Evolutionary conservation across 1,140 invertebrate species (phyloP).

Genomic region (Diachasma alloeum): DNA sequence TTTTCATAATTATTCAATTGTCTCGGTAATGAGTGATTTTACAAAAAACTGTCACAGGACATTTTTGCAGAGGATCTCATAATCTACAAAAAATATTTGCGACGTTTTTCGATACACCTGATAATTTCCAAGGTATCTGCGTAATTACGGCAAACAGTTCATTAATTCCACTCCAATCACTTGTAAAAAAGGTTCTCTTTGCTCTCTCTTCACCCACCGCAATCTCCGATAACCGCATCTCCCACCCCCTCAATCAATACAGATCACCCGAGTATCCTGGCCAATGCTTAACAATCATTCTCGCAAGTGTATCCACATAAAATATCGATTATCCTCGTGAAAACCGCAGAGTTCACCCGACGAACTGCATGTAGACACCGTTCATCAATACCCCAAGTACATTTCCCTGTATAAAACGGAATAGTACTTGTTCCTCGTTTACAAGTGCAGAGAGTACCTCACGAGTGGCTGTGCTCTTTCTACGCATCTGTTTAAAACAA

Average conservation of each 20-base stretch:
- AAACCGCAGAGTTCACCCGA: background rate
- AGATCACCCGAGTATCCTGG: background rate
- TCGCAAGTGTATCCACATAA: background rate
- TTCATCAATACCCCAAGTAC: background rate
- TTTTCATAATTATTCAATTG: no score
- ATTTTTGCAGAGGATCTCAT: no score
- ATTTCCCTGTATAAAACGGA: background rate
- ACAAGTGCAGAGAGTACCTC: background rate
- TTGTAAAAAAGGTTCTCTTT: background rate
- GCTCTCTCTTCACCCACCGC: background rate
- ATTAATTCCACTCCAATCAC: background rate
- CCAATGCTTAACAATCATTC: background rate
- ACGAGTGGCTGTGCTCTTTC: background rate
- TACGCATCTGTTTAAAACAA: background rate
- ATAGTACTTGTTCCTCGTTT: background rate
- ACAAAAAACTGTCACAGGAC: no score
- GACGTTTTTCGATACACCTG: no score
- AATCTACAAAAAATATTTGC: no score
- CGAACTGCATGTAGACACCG: background rate
- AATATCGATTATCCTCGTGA: background rate
- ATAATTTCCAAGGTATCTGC: background rate
- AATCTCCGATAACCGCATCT: background rate
- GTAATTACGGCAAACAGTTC: background rate
- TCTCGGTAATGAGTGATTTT: no score
- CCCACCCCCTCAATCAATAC: background rate